Conservation (phyloP, 2,797 vertebrate genomes). For the Anniella stebbinsi region DNA sequence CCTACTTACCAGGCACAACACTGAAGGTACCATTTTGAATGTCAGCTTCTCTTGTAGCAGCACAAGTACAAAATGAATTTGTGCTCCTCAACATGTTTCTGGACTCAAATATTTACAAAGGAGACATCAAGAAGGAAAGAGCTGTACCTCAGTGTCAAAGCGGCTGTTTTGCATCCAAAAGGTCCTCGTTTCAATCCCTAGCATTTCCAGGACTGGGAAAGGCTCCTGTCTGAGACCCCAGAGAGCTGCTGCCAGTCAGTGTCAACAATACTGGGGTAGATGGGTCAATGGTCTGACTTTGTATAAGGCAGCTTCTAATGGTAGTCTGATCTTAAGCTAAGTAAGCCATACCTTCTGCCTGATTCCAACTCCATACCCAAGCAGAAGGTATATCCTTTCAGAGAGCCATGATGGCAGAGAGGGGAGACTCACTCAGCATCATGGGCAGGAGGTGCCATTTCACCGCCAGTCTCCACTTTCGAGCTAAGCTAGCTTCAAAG, state of each 20-base stretch:
- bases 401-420: not conserved
- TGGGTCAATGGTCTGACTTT: too few species aligned
- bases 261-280: too few species aligned
- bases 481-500: conserved; percentile 52
- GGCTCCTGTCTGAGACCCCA: not conserved
- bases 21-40: too few species aligned
- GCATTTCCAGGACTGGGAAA: not conserved
- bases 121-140: not conserved
- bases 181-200: not conserved
- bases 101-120: too few species aligned
- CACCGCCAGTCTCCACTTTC: not conserved
- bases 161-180: not conserved
- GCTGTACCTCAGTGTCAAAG: not conserved
- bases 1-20: too few species aligned
- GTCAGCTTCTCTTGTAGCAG: too few species aligned
- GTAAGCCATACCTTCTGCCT: not conserved
- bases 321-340: too few species aligned
- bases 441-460: conserved; percentile 1
- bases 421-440: not conserved
- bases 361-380: not conserved
- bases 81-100: too few species aligned
- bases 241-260: not conserved
- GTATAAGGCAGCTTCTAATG: too few species aligned
- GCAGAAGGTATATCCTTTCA: not conserved
- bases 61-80: too few species aligned